These are phyloP conservation scores for Brevimyrus niger DNA, from an alignment of 2,113 vertebrate species.

Conservation along the genomic window DNA sequence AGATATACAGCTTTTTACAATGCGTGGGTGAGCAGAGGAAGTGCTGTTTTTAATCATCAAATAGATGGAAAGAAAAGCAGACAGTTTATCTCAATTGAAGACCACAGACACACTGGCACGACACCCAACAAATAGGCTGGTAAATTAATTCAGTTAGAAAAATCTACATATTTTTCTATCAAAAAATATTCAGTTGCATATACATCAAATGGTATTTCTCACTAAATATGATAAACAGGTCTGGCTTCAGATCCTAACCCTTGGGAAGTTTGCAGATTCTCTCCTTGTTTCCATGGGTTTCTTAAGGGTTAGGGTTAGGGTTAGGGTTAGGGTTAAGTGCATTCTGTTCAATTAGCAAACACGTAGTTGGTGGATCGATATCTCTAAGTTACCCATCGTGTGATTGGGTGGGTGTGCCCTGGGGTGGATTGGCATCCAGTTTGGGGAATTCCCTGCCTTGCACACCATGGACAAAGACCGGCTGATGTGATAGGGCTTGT, in stretches of 20 bases:
- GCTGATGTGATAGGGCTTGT: background rate
- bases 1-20: background rate
- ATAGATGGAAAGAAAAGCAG: background rate
- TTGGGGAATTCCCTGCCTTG: background rate
- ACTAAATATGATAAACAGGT: background rate
- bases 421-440: background rate
- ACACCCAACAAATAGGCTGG: background rate
- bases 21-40: background rate
- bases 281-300: background rate
- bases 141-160: background rate
- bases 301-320: too few species aligned
- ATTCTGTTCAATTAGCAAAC: background rate
- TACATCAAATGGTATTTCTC: background rate
- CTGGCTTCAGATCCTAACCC: background rate
- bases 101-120: background rate
- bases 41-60: background rate
- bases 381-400: background rate
- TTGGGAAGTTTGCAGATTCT: background rate
- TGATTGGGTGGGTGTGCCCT: background rate
- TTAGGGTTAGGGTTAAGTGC: too few species aligned
- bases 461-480: background rate
- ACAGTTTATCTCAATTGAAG: background rate
- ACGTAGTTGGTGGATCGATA: background rate
- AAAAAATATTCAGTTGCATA: background rate
- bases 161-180: background rate